These are phyloP conservation scores for Homarus gammarus DNA, from an alignment of 2,888 invertebrate genomes.

Conservation along the genomic window DNA sequence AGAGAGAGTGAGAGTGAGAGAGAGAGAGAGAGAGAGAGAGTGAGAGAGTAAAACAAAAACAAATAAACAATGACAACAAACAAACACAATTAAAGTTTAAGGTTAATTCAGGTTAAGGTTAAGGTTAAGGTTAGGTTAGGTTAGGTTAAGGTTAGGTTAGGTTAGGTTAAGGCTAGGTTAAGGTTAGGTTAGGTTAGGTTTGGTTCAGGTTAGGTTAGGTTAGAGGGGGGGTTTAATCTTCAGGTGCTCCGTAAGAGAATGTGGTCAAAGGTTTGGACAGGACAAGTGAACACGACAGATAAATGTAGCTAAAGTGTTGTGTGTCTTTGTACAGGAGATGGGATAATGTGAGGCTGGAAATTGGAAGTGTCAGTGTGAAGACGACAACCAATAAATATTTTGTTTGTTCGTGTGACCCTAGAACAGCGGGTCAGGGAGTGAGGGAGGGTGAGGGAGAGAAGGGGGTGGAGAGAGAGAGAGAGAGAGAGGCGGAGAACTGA, in stretches of 20 bases:
- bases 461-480: neutral
- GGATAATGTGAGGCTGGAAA: conserved; percentile 59
- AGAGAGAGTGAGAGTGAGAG: neutral
- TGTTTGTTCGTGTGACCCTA: conserved; percentile 34
- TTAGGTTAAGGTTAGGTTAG: no score
- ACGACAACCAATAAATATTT: conserved; percentile 47
- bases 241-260: no score
- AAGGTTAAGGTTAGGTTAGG: no score
- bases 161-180: no score
- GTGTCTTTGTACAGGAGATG: conserved; percentile 61
- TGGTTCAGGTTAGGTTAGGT: no score
- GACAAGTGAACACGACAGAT: conserved; percentile 49
- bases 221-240: no score
- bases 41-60: neutral
- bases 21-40: conserved; percentile 23
- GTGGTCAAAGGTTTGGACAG: conserved; percentile 15
- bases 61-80: neutral
- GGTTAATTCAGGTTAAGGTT: no score
- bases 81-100: neutral
- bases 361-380: conserved; percentile 52
- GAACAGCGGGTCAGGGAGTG: neutral
- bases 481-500: neutral
- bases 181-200: no score
- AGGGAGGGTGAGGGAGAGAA: neutral
- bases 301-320: conserved; percentile 66